Evolutionary conservation across 2,113 vertebrate species (phyloP), one percentile per base, ranked within the genome.

Genomic region (Aplodontia rufa): DNA sequence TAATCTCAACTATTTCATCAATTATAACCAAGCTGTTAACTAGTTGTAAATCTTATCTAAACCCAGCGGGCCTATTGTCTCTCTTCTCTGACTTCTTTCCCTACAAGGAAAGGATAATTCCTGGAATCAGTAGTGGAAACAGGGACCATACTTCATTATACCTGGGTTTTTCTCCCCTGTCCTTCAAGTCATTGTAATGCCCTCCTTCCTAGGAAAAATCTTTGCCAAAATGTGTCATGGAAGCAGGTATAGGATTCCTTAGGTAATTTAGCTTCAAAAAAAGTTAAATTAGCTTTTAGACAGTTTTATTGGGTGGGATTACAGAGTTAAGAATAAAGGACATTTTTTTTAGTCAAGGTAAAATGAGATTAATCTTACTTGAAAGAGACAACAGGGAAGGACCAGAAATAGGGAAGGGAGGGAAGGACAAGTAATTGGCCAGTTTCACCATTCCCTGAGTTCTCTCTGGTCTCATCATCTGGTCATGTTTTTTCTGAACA

Each of bases 11-110:
- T 60, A 74, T 32, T 87, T 3, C 51, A 45, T 81, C 47, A 90
- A 47, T 80, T 89, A 79, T 58, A 94, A 78, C 9, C 66, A 53
- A 64, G 7, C 24, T 78, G n/a, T 68, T 85, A 96, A 87, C 72
- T n/a, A 83, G 69, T 30, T 68, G 19, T 47, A 8, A 68, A 76
- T 74, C 72, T 94, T 90, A 85, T 32, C 72, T 87, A 90, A 13
- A 79, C 7, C 20, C 45, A 74, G 8, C 37, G 35, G 37, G 32
- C 8, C 17, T 37, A 53, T 13, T 72, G 16, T 87, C 17, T 71
- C 24, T 74, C 28, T 69, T 71, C 62, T 95, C 47, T 42, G 62
- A 90, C 58, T 87, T 90, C 80, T 96, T 89, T 92, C 8, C 32
- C 6, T 81, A 16, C 8, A 20, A 72, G 60, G 13, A 88, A 85